Percentiles rank a stretch among this genome's conserved stretches.
Evolutionary conservation across 64 coral and sea anemone genomes (phyloP).

Genomic region (Astreopora myriophthalma): DNA sequence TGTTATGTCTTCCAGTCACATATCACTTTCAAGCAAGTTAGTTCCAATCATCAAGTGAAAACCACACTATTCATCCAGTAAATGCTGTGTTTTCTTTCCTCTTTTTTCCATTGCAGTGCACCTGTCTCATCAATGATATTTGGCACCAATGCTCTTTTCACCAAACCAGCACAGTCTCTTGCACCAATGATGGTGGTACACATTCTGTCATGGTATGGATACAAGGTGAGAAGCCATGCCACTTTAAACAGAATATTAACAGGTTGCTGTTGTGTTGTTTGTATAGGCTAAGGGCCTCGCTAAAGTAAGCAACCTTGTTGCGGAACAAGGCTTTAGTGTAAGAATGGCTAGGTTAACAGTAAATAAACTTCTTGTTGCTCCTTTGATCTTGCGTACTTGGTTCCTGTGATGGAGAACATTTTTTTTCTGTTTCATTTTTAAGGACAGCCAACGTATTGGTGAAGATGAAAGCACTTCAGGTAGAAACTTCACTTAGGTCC

Average conservation of each 20-base stretch:
- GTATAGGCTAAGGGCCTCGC: no score
- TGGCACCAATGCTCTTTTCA: slow-evolving; percentile 96
- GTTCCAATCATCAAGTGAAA: no score
- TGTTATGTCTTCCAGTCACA: no score
- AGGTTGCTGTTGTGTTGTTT: not conserved
- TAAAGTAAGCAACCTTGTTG: no score
- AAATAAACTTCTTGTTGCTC: not conserved
- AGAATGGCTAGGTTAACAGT: no score
- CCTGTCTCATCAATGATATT: slow-evolving; percentile 98
- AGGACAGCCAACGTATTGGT: not conserved
- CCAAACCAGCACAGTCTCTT: slow-evolving; percentile 94
- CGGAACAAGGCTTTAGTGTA: no score
- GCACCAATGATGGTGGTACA: slow-evolving; percentile 90
- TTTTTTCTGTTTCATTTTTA: not conserved
- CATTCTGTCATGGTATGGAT: slow-evolving; percentile 87
- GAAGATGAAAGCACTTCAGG: not conserved
- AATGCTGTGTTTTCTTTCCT: not conserved
- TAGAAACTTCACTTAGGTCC: not conserved
- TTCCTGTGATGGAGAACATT: no score
- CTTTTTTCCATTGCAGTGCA: slow-evolving; percentile 37
- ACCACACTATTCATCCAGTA: no score
- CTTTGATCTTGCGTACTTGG: no score
- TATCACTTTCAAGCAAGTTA: no score
- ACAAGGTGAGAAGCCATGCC: slow-evolving; percentile 56
- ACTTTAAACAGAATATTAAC: not conserved